Conservation (phyloP, 2,888 invertebrate species). For the Pandemis heparana region DNA sequence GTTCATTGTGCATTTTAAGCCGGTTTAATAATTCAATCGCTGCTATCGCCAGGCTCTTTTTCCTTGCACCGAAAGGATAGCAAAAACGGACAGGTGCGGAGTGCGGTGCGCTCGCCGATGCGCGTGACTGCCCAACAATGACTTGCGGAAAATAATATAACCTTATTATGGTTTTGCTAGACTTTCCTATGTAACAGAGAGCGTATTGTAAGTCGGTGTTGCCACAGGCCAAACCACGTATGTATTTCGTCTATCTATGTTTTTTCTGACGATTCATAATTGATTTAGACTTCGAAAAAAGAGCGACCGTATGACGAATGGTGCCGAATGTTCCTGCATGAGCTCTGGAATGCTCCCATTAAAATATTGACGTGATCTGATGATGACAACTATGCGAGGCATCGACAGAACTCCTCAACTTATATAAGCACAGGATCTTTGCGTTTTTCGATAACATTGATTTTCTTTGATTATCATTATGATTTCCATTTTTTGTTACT, state of each 20-base stretch:
- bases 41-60: conserved; percentile 19
- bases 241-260: neutral
- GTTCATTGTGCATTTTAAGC: conserved; percentile 4
- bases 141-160: conserved; percentile 62
- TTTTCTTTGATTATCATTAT: too few relatives aligned
- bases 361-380: too few relatives aligned
- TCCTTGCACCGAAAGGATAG: conserved; percentile 8
- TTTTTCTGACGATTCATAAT: neutral
- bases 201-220: neutral
- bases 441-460: too few relatives aligned
- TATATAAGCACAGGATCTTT: too few relatives aligned
- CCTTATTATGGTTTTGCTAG: conserved; percentile 56
- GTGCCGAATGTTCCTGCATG: too few relatives aligned
- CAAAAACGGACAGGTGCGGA: conserved; percentile 66
- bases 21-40: conserved; percentile 6
- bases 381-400: too few relatives aligned
- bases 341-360: too few relatives aligned
- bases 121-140: conserved; percentile 74
- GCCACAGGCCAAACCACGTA: neutral
- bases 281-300: too few relatives aligned
- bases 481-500: neutral
- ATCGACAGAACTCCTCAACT: too few relatives aligned
- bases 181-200: conserved; percentile 40
- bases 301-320: too few relatives aligned
- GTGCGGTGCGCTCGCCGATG: conserved; percentile 56